A percentile compares a stretch with the other conserved stretches of the same genome.
Conservation (phyloP, 2,888 invertebrate species). For the Leptopilina syphax region DNA sequence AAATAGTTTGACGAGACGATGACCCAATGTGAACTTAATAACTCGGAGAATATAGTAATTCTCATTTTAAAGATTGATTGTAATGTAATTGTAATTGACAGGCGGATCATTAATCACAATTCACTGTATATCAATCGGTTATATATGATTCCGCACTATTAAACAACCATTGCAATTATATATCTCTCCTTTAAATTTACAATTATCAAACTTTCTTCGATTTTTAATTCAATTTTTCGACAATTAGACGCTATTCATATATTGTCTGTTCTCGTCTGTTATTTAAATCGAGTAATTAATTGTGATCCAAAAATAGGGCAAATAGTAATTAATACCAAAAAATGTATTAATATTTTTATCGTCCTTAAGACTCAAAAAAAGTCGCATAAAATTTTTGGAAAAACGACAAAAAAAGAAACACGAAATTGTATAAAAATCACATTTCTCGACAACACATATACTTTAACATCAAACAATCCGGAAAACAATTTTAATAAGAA, state of each 20-base stretch:
- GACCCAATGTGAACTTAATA: slow-evolving; percentile 47
- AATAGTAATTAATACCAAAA: too few relatives aligned
- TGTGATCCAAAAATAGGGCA: too few relatives aligned
- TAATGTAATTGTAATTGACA: slow-evolving; percentile 56
- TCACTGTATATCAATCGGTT: slow-evolving; percentile 52
- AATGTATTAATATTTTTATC: too few relatives aligned
- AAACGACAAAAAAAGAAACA: too few relatives aligned
- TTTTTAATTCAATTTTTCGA: background rate
- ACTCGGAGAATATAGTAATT: slow-evolving; percentile 38
- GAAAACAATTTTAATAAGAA: too few relatives aligned
- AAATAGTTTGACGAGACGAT: slow-evolving; percentile 34
- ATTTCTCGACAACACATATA: too few relatives aligned
- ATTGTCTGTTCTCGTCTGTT: too few relatives aligned
- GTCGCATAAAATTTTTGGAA: too few relatives aligned
- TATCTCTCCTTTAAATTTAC: background rate
- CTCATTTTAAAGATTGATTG: slow-evolving; percentile 54
- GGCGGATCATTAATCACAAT: slow-evolving; percentile 53
- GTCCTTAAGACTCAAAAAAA: too few relatives aligned
- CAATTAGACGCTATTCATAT: background rate
- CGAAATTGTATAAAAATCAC: too few relatives aligned
- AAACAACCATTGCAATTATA: background rate
- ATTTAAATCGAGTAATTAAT: too few relatives aligned
- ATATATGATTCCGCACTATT: slow-evolving; percentile 12
- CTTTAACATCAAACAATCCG: too few relatives aligned
- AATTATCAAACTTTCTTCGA: background rate